Evolutionary conservation across 2,797 vertebrate species (phyloP).

Genomic region (Pempheris klunzingeri): DNA sequence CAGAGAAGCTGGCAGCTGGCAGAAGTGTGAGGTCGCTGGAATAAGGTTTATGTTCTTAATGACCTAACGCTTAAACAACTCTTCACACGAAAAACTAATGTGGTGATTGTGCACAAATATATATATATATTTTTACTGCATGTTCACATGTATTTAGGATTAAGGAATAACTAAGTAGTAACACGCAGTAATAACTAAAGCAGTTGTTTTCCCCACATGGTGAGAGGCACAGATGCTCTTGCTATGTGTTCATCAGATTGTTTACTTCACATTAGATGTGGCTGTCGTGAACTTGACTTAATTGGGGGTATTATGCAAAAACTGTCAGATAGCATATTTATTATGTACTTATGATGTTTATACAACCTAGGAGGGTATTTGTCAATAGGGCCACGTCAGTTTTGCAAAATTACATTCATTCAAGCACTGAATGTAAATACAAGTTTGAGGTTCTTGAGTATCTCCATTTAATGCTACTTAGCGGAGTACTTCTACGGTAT

Average conservation of each 20-base stretch:
- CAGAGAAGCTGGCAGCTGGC: slow-evolving; percentile 58
- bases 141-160: slow-evolving; percentile 17
- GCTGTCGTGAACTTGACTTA: not conserved
- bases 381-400: not conserved
- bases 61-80: slow-evolving; percentile 49
- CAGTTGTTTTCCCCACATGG: slow-evolving; percentile 38
- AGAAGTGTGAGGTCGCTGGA: slow-evolving; percentile 43
- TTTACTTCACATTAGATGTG: slow-evolving; percentile 9
- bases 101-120: slow-evolving; percentile 29
- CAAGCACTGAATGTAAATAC: not conserved
- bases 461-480: not conserved
- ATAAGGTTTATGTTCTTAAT: slow-evolving; percentile 47
- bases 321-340: not conserved
- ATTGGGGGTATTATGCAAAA: not conserved
- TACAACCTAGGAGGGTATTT: slow-evolving; percentile 1
- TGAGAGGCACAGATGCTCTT: slow-evolving; percentile 28
- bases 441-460: not conserved
- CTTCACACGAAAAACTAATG: slow-evolving; percentile 29
- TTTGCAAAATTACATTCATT: not conserved
- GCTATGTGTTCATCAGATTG: slow-evolving; percentile 13
- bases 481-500: no score
- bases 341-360: not conserved
- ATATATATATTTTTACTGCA: slow-evolving; percentile 1
- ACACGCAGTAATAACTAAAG: slow-evolving; percentile 17
- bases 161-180: slow-evolving; percentile 2